A percentile compares a stretch with the other conserved stretches of the same genome.
Evolutionary conservation across 1,140 invertebrate genomes (phyloP).

Genomic region (Cydia pomonella): DNA sequence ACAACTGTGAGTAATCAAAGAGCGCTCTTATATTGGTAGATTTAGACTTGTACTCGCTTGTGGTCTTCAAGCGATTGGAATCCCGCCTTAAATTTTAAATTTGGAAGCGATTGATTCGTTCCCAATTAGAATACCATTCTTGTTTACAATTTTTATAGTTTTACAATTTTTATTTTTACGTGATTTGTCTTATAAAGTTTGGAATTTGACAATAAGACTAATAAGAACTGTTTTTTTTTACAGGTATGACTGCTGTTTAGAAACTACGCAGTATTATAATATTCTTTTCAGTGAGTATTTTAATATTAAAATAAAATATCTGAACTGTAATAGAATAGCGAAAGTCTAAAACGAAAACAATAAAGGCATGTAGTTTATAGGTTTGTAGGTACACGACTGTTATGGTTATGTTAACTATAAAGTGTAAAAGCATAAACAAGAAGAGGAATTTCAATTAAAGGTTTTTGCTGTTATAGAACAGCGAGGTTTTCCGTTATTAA

Average conservation of each 20-base stretch:
- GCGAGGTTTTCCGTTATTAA: not conserved
- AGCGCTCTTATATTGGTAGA: not conserved
- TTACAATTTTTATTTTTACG: slow-evolving; percentile 15
- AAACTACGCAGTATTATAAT: not conserved
- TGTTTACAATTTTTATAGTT: slow-evolving; percentile 19
- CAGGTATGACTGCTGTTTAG: slow-evolving; percentile 17
- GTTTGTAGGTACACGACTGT: too few species aligned
- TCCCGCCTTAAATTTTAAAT: slow-evolving; percentile 62
- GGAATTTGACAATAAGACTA: slow-evolving; percentile 51
- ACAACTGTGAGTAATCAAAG: not conserved
- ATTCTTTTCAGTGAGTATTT: not conserved
- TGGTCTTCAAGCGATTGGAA: not conserved
- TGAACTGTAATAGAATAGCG: not conserved
- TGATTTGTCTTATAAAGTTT: slow-evolving; percentile 54
- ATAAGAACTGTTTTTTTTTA: slow-evolving; percentile 16
- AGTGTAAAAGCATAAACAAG: too few species aligned
- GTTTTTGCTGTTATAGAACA: not conserved
- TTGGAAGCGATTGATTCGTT: slow-evolving; percentile 64
- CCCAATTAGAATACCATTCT: slow-evolving; percentile 21
- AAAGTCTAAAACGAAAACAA: too few species aligned
- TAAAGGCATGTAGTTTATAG: too few species aligned
- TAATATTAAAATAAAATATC: not conserved
- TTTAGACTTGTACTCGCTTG: not conserved
- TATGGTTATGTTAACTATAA: too few species aligned
- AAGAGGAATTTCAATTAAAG: too few species aligned